Percentiles rank a stretch among this genome's conserved stretches.
Evolutionary conservation across 2,113 vertebrate genomes (phyloP).

Genomic region (Barbus barbus): DNA sequence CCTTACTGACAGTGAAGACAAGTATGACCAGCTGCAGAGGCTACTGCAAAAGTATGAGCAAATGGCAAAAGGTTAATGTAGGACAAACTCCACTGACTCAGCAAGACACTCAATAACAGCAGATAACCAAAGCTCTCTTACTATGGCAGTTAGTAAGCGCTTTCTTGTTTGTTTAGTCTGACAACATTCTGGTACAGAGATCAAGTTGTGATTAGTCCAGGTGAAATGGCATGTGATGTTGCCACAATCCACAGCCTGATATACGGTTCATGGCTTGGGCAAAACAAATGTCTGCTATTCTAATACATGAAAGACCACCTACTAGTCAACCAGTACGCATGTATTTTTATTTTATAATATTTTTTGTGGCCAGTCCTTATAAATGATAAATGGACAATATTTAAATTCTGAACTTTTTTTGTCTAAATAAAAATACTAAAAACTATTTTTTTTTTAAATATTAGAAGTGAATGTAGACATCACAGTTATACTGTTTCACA

Average conservation of each 20-base stretch:
- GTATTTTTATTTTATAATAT: too few relatives aligned
- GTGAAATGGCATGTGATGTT: not conserved
- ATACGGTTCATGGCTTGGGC: not conserved
- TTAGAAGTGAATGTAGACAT: too few relatives aligned
- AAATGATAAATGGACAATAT: too few relatives aligned
- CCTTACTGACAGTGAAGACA: not conserved
- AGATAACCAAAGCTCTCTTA: not conserved
- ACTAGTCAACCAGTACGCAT: too few relatives aligned
- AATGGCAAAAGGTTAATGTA: conserved; percentile 4
- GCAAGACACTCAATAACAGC: not conserved
- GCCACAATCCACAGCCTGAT: not conserved
- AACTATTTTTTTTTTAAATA: too few relatives aligned
- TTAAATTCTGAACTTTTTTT: too few relatives aligned
- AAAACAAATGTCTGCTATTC: not conserved
- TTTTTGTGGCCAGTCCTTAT: too few relatives aligned
- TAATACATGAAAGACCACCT: not conserved
- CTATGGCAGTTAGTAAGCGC: not conserved
- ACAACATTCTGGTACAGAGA: not conserved
- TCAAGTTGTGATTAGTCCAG: not conserved
- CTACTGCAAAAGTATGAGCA: not conserved
- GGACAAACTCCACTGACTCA: not conserved
- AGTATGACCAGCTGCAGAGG: not conserved
- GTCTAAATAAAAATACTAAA: too few relatives aligned
- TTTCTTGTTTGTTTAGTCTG: not conserved
- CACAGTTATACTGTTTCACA: not conserved